Evolutionary conservation across 37 sponge, comb jelly and placozoan genomes (phyloP), one percentile per base, ranked within the genome.

Genomic region (Aphrocallistes beatrix): DNA sequence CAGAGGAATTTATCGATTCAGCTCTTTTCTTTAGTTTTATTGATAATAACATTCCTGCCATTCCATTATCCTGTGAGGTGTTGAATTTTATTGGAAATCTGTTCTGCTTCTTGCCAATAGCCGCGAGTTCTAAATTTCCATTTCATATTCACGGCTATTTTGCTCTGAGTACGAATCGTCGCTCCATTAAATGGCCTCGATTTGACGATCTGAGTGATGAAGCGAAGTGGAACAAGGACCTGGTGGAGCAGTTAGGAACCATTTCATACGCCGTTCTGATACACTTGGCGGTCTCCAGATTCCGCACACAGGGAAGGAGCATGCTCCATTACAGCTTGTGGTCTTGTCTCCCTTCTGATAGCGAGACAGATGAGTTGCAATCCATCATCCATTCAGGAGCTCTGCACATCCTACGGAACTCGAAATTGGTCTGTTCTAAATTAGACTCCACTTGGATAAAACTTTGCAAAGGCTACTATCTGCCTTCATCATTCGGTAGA

Each of bases 101-200:
- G 0, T 94, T 90, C 82, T 94, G 94, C 38, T 94, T 94, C 85
- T 88, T 94, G n/a, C 94, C 94, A 1, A 82, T 94, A 38, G 88
- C 94, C 38, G 82, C 81, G 0, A 75, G 38, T 9, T 88, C 85
- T 81, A 1, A 39, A 36, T 13, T 37, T 0, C 94, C 94, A 38
- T 90, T 91, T 39, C 83, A 90, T 40, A 49, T 94, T 19, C 92
- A 94, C 86, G 94, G 94, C 50, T 94, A 90, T 51, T 94, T 94
- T 51, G 50, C 89, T 37, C 90, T 92, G 0, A 49, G 83, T 37
- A 89, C 90, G 25, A 90, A 94, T 40, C 38, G 94, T 21, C 88
- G 90, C 19, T 83, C 82, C 82, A 89, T 94, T 25, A 91, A 91
- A 85, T 94, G 94, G 94, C 94, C 94, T 34, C 36, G 83, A 6